Conservation (phyloP, 2,113 vertebrate species). For the Phasianus colchicus region DNA sequence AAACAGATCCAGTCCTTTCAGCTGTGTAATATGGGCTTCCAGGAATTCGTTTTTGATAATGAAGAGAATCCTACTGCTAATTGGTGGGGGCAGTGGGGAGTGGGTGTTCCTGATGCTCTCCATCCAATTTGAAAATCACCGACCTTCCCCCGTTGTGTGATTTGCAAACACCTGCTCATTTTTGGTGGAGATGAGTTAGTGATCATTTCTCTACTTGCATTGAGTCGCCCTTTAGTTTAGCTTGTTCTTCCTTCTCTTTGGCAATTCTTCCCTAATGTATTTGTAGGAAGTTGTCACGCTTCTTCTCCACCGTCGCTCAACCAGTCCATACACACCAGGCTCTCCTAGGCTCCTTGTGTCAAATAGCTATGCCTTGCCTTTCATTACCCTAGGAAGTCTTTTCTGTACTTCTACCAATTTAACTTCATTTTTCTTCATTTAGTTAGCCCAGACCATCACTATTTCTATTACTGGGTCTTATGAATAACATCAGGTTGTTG, state of each 20-base stretch:
- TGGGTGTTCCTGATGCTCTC: not conserved
- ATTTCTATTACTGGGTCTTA: not conserved
- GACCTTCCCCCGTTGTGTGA: not conserved
- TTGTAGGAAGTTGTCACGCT: not conserved
- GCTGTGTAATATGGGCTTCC: not conserved
- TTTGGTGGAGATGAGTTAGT: not conserved
- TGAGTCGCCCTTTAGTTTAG: not conserved
- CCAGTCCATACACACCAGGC: not conserved
- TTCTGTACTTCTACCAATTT: not conserved
- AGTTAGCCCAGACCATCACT: not conserved
- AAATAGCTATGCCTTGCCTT: not conserved
- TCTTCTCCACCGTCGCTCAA: not conserved
- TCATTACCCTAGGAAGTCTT: not conserved
- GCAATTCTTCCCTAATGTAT: not conserved
- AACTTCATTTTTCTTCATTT: not conserved
- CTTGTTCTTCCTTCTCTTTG: not conserved
- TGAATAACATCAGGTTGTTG: not conserved
- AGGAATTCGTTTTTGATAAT: not conserved
- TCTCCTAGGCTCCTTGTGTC: not conserved
- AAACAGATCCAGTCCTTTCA: not conserved
- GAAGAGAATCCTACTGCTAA: not conserved
- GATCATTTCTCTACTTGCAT: not conserved
- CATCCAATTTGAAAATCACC: not conserved
- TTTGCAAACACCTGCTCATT: not conserved
- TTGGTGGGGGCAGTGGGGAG: not conserved